A percentile compares a stretch with the other conserved stretches of the same genome.
Conservation (phyloP, 2,888 invertebrate genomes). For the Ochropleura leucogaster region DNA sequence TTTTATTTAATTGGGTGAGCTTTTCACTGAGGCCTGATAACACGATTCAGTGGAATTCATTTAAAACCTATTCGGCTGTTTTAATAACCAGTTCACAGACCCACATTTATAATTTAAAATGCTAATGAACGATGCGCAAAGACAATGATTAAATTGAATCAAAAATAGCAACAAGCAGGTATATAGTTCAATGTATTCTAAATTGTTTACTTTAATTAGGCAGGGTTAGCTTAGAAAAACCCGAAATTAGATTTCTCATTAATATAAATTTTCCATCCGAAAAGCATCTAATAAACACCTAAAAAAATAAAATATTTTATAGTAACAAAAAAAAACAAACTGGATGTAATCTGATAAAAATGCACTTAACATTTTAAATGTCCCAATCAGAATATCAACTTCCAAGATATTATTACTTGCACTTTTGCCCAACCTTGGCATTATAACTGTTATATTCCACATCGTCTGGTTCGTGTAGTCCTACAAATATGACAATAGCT, state of each 20-base stretch:
- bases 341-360: constrained; percentile 25
- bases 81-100: background rate
- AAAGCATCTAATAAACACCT: background rate
- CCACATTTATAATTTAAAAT: constrained; percentile 8
- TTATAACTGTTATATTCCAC: constrained; percentile 5
- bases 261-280: too few relatives aligned
- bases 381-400: constrained; percentile 28
- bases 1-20: background rate
- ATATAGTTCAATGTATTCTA: background rate
- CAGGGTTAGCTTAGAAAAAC: background rate
- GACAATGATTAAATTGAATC: background rate
- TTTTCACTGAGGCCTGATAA: background rate
- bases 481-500: background rate
- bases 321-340: background rate
- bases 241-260: too few relatives aligned
- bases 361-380: constrained; percentile 44
- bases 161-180: background rate
- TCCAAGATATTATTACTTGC: constrained; percentile 19
- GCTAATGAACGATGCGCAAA: background rate
- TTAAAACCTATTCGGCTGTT: constrained; percentile 1
- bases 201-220: background rate
- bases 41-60: constrained; percentile 10
- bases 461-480: background rate
- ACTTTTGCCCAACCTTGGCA: constrained; percentile 43
- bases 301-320: background rate